Conservation (phyloP, 2,113 vertebrate species). For the Ctenomys sociabilis region DNA sequence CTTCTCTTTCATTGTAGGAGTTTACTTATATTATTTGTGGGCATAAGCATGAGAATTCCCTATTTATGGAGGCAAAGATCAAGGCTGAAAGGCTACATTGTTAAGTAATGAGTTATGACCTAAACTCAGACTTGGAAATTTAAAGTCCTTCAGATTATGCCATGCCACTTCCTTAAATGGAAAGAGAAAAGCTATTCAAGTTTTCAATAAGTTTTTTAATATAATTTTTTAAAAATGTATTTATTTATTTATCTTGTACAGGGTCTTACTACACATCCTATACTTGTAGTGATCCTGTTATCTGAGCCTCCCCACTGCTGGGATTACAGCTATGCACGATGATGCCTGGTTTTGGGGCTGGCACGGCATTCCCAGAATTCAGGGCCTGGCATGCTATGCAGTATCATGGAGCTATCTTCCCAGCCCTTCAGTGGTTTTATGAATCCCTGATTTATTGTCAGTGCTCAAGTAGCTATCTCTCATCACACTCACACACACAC, state of each 20-base stretch:
- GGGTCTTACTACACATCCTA: too few relatives aligned
- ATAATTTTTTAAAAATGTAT: too few relatives aligned
- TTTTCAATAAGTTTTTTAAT: neutral
- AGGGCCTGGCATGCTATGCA: too few relatives aligned
- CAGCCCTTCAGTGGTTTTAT: neutral
- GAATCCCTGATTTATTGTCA: constrained; percentile 5
- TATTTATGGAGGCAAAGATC: neutral
- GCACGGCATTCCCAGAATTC: too few relatives aligned
- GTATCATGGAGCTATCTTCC: too few relatives aligned
- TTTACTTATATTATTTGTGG: neutral
- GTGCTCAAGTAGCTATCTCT: neutral
- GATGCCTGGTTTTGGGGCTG: too few relatives aligned
- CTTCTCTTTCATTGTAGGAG: neutral
- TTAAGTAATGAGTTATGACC: neutral
- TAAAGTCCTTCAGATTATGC: neutral
- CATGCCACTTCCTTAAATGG: neutral
- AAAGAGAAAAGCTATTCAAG: neutral
- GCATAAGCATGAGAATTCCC: neutral
- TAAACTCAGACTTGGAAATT: neutral
- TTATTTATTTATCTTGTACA: too few relatives aligned
- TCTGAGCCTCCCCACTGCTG: too few relatives aligned
- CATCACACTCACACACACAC: neutral
- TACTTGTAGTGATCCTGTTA: too few relatives aligned
- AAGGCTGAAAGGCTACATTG: neutral
- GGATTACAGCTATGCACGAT: too few relatives aligned